These are phyloP conservation scores for Neostethus bicornis DNA, from an alignment of 2,797 vertebrate species.

Conservation along the genomic window DNA sequence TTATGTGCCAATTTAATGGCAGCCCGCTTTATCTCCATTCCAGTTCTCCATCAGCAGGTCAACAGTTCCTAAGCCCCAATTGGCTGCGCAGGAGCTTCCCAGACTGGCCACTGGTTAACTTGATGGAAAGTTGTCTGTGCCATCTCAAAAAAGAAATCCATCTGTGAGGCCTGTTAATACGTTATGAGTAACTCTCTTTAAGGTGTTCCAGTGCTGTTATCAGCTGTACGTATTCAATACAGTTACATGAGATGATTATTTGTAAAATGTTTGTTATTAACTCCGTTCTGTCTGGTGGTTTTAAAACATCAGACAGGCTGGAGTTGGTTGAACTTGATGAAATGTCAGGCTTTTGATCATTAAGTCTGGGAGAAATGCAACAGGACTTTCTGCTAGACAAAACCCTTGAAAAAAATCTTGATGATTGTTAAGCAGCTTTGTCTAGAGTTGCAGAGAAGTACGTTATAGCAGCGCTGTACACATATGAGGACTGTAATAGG, in stretches of 20 bases:
- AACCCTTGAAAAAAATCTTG: too few species aligned
- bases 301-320: background rate
- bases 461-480: too few species aligned
- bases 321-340: background rate
- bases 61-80: slow-evolving; percentile 25
- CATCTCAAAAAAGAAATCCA: background rate
- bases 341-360: too few species aligned
- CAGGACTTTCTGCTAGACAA: too few species aligned
- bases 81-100: slow-evolving; percentile 32
- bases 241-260: slow-evolving; percentile 31
- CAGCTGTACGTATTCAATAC: slow-evolving; percentile 64
- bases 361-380: too few species aligned
- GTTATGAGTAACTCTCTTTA: slow-evolving; percentile 72
- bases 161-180: slow-evolving; percentile 65
- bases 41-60: slow-evolving; percentile 14
- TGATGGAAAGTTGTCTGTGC: background rate
- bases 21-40: slow-evolving; percentile 1
- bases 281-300: slow-evolving; percentile 13
- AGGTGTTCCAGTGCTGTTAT: slow-evolving; percentile 74
- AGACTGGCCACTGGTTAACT: slow-evolving; percentile 67
- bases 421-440: too few species aligned
- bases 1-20: background rate
- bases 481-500: too few species aligned
- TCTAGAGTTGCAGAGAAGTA: too few species aligned
- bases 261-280: slow-evolving; percentile 53